Evolutionary conservation across 2,113 vertebrate genomes (phyloP).

Genomic region (Oncorhynchus keta): DNA sequence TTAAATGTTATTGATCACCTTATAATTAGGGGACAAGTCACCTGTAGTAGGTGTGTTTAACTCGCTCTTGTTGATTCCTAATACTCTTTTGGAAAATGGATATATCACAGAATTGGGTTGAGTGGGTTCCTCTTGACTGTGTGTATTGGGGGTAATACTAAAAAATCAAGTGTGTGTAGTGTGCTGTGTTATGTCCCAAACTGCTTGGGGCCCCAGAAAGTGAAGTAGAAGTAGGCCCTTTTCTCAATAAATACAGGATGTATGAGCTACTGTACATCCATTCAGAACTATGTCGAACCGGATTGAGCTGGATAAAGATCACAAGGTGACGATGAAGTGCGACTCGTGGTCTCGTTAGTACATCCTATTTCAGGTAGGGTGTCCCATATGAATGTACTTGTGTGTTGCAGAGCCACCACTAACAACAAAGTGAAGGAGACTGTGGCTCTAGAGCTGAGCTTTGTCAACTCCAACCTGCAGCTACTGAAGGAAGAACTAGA

Average conservation of each 20-base stretch:
- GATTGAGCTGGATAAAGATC: too few species aligned
- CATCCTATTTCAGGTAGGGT: neutral
- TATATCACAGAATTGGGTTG: too few species aligned
- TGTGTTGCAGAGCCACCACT: conserved; percentile 80
- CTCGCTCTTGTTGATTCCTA: neutral
- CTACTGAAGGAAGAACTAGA: conserved; percentile 91
- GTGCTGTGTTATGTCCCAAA: neutral
- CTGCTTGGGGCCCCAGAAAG: neutral
- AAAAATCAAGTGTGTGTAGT: neutral
- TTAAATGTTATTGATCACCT: too few species aligned
- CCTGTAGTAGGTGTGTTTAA: neutral
- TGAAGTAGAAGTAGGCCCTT: too few species aligned
- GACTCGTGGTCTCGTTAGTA: too few species aligned
- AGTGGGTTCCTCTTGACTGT: too few species aligned
- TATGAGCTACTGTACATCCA: too few species aligned
- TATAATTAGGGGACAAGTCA: too few species aligned
- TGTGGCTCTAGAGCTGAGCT: conserved; percentile 87
- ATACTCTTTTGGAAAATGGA: neutral
- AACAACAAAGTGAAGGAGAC: conserved; percentile 89
- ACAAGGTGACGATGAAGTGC: neutral
- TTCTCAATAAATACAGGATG: too few species aligned
- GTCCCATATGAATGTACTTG: neutral
- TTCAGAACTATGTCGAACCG: too few species aligned
- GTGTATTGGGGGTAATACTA: too few species aligned
- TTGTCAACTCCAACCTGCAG: conserved; percentile 92